A percentile compares a stretch with the other conserved stretches of the same genome.
Conservation (phyloP, 2,797 vertebrate species). For the Cheirogaleus major region DNA sequence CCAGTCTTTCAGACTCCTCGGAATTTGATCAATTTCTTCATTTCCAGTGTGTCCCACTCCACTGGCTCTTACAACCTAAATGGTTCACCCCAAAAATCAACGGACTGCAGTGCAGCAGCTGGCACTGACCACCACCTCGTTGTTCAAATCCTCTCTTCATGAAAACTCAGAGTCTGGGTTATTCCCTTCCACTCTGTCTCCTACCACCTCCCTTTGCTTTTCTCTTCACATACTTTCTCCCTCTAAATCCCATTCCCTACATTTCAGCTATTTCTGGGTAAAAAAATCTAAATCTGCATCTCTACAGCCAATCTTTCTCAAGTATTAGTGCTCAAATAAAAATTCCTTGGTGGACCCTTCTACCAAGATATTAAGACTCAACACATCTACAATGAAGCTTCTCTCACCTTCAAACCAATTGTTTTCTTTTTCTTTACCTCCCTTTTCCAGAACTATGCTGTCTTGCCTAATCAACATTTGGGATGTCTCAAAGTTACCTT, state of each 20-base stretch:
- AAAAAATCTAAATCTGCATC: background rate
- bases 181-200: background rate
- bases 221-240: background rate
- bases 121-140: background rate
- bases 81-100: background rate
- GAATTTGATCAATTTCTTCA: background rate
- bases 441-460: background rate
- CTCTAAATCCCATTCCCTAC: background rate
- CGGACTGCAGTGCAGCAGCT: rapidly evolving
- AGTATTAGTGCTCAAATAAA: background rate
- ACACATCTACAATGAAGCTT: background rate
- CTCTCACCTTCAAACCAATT: background rate
- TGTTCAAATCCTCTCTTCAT: background rate
- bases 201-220: background rate
- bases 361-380: background rate
- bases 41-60: background rate
- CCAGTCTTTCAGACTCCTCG: background rate
- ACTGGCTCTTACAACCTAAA: background rate
- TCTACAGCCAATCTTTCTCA: background rate
- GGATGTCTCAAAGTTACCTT: background rate
- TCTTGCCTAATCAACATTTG: background rate
- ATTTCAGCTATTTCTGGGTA: background rate
- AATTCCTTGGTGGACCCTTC: background rate
- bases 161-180: background rate
- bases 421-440: background rate